A percentile compares a stretch with the other conserved stretches of the same genome.
These are phyloP conservation scores for Buphagus erythrorhynchus DNA, from an alignment of 2,797 vertebrate species.

Conservation along the genomic window DNA sequence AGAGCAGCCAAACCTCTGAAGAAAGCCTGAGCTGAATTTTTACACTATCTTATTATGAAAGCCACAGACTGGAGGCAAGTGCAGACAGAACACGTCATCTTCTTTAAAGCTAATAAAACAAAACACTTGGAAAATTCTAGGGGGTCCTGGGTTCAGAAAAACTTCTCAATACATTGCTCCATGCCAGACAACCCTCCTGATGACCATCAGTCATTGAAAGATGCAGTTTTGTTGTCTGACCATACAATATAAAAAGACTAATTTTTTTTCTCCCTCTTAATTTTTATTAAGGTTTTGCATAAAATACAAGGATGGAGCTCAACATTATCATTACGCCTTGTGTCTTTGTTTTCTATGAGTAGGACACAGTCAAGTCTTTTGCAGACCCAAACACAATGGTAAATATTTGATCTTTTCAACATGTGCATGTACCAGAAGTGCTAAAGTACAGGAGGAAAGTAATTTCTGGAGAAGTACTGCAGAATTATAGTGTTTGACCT, in stretches of 20 bases:
- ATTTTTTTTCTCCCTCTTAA: neutral
- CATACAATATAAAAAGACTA: neutral
- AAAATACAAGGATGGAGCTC: neutral
- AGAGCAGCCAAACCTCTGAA: neutral
- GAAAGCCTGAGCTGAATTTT: neutral
- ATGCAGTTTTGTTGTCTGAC: neutral
- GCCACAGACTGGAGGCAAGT: neutral
- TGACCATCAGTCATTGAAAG: neutral
- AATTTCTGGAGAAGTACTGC: neutral
- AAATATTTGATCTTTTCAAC: neutral
- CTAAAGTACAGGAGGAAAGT: neutral
- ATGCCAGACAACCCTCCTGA: neutral
- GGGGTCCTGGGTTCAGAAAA: neutral
- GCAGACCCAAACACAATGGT: neutral
- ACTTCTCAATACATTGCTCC: neutral
- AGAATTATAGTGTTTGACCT: neutral
- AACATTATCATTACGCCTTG: neutral
- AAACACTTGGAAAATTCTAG: neutral
- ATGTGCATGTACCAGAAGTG: rapidly evolving
- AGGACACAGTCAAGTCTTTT: neutral
- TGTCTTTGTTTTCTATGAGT: neutral
- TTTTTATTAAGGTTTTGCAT: neutral
- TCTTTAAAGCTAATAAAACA: neutral
- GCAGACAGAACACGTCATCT: neutral
- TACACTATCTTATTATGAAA: neutral